Evolutionary conservation across 2,797 vertebrate species (phyloP).

Genomic region (Momotus momota): DNA sequence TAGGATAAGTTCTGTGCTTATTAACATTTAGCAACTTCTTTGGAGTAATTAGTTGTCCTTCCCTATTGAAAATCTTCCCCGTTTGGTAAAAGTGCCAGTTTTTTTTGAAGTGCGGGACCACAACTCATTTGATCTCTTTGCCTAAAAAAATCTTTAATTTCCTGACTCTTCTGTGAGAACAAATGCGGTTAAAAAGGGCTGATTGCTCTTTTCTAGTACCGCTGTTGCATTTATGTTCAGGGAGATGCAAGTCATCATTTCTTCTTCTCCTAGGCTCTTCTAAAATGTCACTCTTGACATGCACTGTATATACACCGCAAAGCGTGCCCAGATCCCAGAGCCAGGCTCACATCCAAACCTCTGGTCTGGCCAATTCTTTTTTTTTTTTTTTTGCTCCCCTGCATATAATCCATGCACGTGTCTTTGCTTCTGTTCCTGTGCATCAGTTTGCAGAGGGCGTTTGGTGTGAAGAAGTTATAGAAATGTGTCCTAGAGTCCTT

Average conservation of each 20-base stretch:
- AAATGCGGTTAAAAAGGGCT: conserved; percentile 68
- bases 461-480: neutral
- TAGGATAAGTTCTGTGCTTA: conserved; percentile 34
- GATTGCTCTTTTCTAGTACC: conserved; percentile 70
- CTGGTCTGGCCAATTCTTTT: conserved; percentile 61
- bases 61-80: conserved; percentile 35
- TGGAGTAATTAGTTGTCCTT: conserved; percentile 29
- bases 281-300: conserved; percentile 61
- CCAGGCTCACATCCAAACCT: conserved; percentile 62
- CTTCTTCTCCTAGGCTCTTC: conserved; percentile 52
- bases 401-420: neutral
- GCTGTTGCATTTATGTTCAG: conserved; percentile 13
- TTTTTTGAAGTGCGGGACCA: conserved; percentile 37
- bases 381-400: neutral
- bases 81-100: conserved; percentile 35
- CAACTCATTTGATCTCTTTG: conserved; percentile 40
- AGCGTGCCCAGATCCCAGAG: conserved; percentile 57
- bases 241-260: conserved; percentile 68
- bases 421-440: conserved; percentile 11
- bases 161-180: conserved; percentile 68
- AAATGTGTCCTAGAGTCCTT: neutral
- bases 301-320: conserved; percentile 60
- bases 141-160: conserved; percentile 52
- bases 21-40: conserved; percentile 23
- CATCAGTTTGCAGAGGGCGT: neutral